Conservation (phyloP, 2,113 vertebrate genomes). For the Tachysurus fulvidraco region DNA sequence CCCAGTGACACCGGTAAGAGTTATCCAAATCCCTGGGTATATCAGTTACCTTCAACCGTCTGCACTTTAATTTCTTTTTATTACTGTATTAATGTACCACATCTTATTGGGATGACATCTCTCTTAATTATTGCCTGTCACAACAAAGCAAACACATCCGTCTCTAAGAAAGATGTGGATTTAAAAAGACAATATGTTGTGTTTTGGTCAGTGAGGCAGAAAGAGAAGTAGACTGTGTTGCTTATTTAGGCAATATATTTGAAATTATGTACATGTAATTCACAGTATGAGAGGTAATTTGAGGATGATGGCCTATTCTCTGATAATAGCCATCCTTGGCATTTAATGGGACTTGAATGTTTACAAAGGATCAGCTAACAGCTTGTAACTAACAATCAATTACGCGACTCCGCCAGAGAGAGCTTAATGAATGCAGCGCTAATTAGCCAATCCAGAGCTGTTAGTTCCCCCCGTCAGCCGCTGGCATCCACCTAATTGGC, state of each 20-base stretch:
- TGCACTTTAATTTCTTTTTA: not conserved
- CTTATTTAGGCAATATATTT: constrained; percentile 40
- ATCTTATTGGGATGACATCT: not conserved
- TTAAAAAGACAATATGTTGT: not conserved
- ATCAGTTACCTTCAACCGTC: not conserved
- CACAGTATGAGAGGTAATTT: constrained; percentile 48
- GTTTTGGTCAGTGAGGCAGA: not conserved
- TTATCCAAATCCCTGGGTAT: not conserved
- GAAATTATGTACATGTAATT: constrained; percentile 40
- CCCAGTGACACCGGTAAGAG: constrained; percentile 70
- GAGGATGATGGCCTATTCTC: constrained; percentile 44
- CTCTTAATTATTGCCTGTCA: not conserved
- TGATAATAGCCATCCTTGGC: constrained; percentile 57
- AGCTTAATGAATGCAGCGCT: constrained; percentile 71
- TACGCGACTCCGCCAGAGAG: constrained; percentile 70
- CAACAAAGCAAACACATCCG: not conserved
- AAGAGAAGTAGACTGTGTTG: constrained; percentile 14
- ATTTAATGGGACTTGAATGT: constrained; percentile 73
- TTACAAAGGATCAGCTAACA: constrained; percentile 76
- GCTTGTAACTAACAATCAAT: constrained; percentile 82
- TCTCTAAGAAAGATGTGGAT: not conserved
- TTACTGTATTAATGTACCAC: not conserved
- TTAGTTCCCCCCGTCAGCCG: constrained; percentile 75
- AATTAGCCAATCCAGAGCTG: constrained; percentile 78
- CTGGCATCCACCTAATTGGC: constrained; percentile 74